Evolutionary conservation across 2,888 invertebrate species (phyloP).

Genomic region (Drosophila helvetica): DNA sequence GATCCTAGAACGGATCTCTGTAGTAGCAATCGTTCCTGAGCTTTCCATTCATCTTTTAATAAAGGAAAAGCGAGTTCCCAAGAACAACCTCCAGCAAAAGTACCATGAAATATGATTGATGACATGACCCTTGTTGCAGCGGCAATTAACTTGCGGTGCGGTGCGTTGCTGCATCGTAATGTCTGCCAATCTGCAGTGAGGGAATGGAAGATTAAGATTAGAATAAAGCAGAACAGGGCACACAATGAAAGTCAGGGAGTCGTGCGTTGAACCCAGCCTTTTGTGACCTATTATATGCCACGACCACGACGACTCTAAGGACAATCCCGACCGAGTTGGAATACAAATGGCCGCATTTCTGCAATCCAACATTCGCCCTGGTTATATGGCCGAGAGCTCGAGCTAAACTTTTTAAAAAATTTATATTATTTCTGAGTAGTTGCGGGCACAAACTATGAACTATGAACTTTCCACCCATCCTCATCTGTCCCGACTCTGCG

Average conservation of each 20-base stretch:
- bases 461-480: constrained; percentile 23
- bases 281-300: background rate
- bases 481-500: constrained; percentile 1
- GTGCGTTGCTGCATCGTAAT: constrained; percentile 25
- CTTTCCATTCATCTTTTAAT: background rate
- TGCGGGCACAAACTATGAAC: constrained; percentile 51
- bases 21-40: background rate
- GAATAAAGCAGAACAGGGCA: constrained; percentile 9
- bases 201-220: constrained; percentile 26
- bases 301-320: constrained; percentile 20
- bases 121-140: constrained; percentile 38
- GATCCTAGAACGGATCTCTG: background rate
- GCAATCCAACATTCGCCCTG: constrained; percentile 33
- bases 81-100: background rate
- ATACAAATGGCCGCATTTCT: constrained; percentile 60
- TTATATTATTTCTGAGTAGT: constrained; percentile 51
- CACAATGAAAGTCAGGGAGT: constrained; percentile 8
- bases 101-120: constrained; percentile 55
- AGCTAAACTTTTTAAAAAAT: constrained; percentile 68
- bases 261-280: constrained; percentile 61
- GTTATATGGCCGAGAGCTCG: constrained; percentile 48
- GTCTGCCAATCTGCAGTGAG: constrained; percentile 21
- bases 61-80: background rate
- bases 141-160: constrained; percentile 56
- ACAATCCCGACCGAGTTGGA: constrained; percentile 53